Evolutionary conservation across 2,888 invertebrate species (phyloP).

Genomic region (Microctonus brassicae): DNA sequence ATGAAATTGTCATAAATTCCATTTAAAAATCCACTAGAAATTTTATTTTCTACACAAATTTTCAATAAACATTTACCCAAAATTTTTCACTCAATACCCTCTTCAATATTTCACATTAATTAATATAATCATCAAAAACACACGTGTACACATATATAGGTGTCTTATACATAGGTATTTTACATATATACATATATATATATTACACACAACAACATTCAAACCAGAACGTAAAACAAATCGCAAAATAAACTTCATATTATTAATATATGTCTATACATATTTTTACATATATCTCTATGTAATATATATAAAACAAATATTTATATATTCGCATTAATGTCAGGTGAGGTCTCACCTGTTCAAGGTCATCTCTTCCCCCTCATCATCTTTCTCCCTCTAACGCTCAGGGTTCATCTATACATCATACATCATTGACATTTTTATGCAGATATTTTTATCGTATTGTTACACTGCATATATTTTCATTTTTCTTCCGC

Average conservation of each 20-base stretch:
- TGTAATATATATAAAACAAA: too few species aligned
- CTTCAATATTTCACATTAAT: background rate
- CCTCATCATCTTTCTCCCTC: too few species aligned
- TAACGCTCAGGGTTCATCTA: background rate
- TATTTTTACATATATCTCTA: too few species aligned
- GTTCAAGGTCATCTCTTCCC: conserved; percentile 51
- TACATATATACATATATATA: too few species aligned
- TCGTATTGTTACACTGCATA: conserved; percentile 25
- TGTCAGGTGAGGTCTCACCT: conserved; percentile 53
- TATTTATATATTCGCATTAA: conserved; percentile 38
- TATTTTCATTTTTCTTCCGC: conserved; percentile 11
- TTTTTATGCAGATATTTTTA: conserved; percentile 62
- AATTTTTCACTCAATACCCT: background rate
- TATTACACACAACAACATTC: background rate
- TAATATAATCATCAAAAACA: background rate
- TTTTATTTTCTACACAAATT: too few species aligned
- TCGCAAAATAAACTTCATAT: background rate
- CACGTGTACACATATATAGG: background rate
- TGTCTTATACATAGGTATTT: too few species aligned
- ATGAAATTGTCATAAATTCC: too few species aligned
- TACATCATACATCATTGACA: conserved; percentile 40
- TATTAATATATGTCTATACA: too few species aligned
- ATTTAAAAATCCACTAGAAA: too few species aligned
- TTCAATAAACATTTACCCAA: too few species aligned
- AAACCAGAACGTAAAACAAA: conserved; percentile 1